Base-by-base conservation (phyloP, 2,888 invertebrate species). In the Cantharis lateralis region DNA sequence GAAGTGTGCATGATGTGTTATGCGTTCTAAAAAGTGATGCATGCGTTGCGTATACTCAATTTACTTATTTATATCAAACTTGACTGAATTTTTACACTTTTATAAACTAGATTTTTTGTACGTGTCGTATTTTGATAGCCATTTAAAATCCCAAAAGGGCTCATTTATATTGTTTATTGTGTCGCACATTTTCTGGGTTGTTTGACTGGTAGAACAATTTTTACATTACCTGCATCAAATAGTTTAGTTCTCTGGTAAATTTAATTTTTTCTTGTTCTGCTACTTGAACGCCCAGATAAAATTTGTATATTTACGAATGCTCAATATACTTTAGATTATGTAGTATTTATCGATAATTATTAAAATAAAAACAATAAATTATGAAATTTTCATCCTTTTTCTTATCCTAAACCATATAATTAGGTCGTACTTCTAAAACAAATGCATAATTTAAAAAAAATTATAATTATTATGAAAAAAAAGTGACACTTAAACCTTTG, bases 271-370 rank as follows among this genome's bases (percentile, higher is more conserved):
- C 66, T 48, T 13, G 79, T 80, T 80, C 89, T 89, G 86, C 87
- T 85, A 87, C 89, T 89, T 89, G 89, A 89, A 89, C 88, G 87
- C 86, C 88, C 87, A 88, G 89, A 86, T 86, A 82, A 75, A 73
- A 82, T 82, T 86, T 88, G 88, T 88, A 88, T 88, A 88, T 88
- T 88, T 84, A 86, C 84, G 88, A 87, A 88, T 88, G 88, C 88
- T 88, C 88, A 88, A 88, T 88, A 87, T 88, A 86, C 86, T 86
- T 84, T 88, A 87, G 86, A 86, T 80, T 85, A 87, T 88, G 88
- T 88, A 88, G 87, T 88, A 88, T 88, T 88, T 88, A 88, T 88
- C 88, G 68, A 77, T 75, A 72, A 78, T 81, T 82, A 84, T 66
- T 82, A 84, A 80, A 85, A 84, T 83, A 84, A 86, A 87, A 73